Evolutionary conservation across 2,888 invertebrate species (phyloP).

Genomic region (Agrypnus murinus): DNA sequence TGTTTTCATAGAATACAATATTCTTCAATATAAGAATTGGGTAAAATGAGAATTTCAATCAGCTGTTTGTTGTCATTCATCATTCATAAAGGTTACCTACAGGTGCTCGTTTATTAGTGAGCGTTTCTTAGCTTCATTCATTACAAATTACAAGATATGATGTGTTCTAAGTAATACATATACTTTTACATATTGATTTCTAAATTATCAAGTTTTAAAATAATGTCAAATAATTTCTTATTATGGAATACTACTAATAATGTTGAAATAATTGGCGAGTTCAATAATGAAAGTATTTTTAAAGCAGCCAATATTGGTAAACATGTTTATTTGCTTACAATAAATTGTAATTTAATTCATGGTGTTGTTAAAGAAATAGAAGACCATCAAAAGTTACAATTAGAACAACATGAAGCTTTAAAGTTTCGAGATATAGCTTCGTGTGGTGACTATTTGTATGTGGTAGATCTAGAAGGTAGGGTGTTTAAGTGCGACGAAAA

Average conservation of each 20-base stretch:
- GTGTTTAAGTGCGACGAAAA: conserved; percentile 75
- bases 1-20: too few relatives aligned
- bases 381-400: conserved; percentile 69
- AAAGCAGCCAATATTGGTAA: conserved; percentile 71
- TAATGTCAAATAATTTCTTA: conserved; percentile 38
- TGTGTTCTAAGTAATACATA: too few relatives aligned
- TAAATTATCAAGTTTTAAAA: conserved; percentile 6
- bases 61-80: not conserved
- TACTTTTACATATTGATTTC: not conserved
- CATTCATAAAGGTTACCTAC: not conserved
- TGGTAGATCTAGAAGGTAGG: conserved; percentile 77
- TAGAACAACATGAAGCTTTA: conserved; percentile 73
- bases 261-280: conserved; percentile 63
- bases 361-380: conserved; percentile 67
- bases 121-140: too few relatives aligned
- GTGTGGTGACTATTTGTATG: conserved; percentile 76
- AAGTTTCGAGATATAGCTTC: conserved; percentile 79
- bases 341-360: conserved; percentile 69
- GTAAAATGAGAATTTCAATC: not conserved
- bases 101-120: too few relatives aligned
- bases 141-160: too few relatives aligned
- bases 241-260: conserved; percentile 63
- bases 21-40: not conserved
- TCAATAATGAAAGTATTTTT: conserved; percentile 63
- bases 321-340: conserved; percentile 71